Evolutionary conservation across 2,888 invertebrate genomes (phyloP).

Genomic region (Scaptomyza polygonia): DNA sequence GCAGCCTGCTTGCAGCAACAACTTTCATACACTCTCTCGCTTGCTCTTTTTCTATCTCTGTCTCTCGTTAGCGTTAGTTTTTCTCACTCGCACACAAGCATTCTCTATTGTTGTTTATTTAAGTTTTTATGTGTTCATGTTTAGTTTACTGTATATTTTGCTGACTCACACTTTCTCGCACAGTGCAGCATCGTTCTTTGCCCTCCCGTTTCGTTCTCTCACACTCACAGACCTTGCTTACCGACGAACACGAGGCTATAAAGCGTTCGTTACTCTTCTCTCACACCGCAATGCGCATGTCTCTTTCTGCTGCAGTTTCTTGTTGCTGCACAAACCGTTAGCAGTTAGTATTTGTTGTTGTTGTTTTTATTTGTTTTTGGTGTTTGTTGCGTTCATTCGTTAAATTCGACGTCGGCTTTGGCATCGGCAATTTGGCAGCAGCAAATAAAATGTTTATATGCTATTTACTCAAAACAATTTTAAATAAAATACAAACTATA

Average conservation of each 20-base stretch:
- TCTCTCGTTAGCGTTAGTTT: constrained; percentile 9
- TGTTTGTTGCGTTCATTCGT: constrained; percentile 43
- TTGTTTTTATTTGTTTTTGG: background rate
- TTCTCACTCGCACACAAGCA: constrained; percentile 20
- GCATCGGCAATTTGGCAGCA: constrained; percentile 63
- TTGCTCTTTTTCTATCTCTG: background rate
- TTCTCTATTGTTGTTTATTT: constrained; percentile 77
- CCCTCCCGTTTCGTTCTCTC: constrained; percentile 42
- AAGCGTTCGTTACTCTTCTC: constrained; percentile 44
- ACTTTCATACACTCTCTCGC: constrained; percentile 15
- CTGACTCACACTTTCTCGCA: constrained; percentile 54
- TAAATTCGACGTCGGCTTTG: constrained; percentile 30
- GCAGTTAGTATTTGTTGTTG: constrained; percentile 26
- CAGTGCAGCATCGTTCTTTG: constrained; percentile 37
- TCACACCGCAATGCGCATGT: constrained; percentile 62
- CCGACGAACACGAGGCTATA: constrained; percentile 15
- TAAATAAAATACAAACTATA: constrained; percentile 75
- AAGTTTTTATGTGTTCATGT: constrained; percentile 79
- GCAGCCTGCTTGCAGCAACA: constrained; percentile 34
- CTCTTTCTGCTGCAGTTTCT: constrained; percentile 61
- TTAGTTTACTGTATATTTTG: constrained; percentile 77
- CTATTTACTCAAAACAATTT: constrained; percentile 80
- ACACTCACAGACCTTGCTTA: constrained; percentile 19
- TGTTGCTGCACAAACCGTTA: constrained; percentile 43
- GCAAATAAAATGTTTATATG: constrained; percentile 79